Conservation (phyloP, 2,113 vertebrate genomes). For the Chamaea fasciata region DNA sequence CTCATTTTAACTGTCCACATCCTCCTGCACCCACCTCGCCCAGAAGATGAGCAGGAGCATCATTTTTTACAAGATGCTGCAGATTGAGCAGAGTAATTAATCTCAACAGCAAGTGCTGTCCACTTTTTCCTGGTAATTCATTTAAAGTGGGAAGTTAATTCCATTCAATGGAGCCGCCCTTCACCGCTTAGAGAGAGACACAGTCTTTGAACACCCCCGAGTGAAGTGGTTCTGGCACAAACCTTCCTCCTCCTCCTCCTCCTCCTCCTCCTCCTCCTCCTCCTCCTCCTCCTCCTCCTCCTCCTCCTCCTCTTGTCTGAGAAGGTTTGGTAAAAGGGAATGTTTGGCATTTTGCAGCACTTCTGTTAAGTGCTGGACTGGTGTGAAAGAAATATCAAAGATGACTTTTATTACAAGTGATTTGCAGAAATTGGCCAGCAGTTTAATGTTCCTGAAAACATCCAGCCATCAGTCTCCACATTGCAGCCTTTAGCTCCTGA, state of each 20-base stretch:
- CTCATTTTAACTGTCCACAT: accelerated
- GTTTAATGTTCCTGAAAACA: no score
- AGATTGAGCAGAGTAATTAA: not conserved
- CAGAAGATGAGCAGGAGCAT: not conserved
- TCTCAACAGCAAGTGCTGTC: not conserved
- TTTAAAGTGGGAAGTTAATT: not conserved
- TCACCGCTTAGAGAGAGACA: not conserved
- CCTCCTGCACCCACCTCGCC: not conserved
- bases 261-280: no score
- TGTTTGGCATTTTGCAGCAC: not conserved
- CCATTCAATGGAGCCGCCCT: not conserved
- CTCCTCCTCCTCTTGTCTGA: not conserved
- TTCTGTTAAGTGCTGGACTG: not conserved
- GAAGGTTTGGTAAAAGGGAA: not conserved
- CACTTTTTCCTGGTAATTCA: not conserved
- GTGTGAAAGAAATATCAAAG: no score
- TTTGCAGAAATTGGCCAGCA: no score
- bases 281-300: no score
- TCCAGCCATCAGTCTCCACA: no score
- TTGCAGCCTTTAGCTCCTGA: no score
- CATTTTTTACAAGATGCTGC: not conserved
- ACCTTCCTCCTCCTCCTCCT: no score
- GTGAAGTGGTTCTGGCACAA: not conserved
- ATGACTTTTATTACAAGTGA: no score
- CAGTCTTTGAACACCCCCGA: not conserved